Base-by-base conservation (phyloP, 1,140 invertebrate genomes). In the Drosophila chauvacae region DNA sequence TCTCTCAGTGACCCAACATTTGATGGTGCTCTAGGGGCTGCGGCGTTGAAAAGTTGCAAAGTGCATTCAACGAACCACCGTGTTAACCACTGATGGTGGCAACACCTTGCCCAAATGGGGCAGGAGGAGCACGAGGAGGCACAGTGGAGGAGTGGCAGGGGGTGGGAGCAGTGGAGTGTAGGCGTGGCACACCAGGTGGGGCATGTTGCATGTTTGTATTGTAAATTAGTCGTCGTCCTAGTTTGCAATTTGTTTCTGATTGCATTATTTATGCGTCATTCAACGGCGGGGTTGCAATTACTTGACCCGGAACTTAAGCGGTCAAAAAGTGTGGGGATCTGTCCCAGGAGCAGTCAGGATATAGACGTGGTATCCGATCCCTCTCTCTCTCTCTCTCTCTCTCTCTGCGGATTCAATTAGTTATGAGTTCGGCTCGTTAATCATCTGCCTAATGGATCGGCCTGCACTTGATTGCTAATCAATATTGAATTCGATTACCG, bases 161-260 rank as follows among this genome's bases (percentile, higher is more conserved):
- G 2, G 9, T 23, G 23, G 20, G 2, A 14, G 44, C 13, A 47
- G 45, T 47, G 28, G 0, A 18, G 9, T 11, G 61, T 26, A 18
- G 44, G 68, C 47, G 47, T 65, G 55, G 39, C 60, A 18, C n/a
- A 13, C 42, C 35, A 48, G 48, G 63, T 56, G 70, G 30, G 42
- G 66, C 74, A 37, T 64, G 65, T 88, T 73, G 70, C 68, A 87
- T 88, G 77, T 87, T 88, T 88, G 84, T 68, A 77, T 80, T 87
- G 80, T 71, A 77, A 88, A 87, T 88, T 77, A 80, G 64, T 84
- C 80, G 81, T 80, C 80, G 85, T 77, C 84, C 84, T 79, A 88
- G 84, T 83, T 87, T 62, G 66, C 61, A 88, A 75, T 83, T 83
- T 72, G 75, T 77, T 84, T 64, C 58, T 80, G 80, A 88, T 84